Conservation (phyloP, 2,888 invertebrate species). For the Sarcophaga variegata region DNA sequence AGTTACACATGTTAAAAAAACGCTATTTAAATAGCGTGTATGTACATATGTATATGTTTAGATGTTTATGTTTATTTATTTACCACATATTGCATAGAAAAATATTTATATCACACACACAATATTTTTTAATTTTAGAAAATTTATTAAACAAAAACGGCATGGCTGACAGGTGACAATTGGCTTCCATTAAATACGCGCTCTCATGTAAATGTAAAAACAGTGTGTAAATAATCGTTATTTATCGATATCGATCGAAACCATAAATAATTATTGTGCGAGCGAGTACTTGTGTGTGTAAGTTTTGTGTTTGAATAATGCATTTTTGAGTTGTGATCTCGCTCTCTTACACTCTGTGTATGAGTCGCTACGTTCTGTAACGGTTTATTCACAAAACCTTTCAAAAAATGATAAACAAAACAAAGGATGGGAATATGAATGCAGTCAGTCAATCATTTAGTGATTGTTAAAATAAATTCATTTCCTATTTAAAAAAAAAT, state of each 20-base stretch:
- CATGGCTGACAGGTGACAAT: not conserved
- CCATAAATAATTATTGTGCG: not conserved
- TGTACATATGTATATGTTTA: too few species aligned
- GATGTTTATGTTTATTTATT: too few species aligned
- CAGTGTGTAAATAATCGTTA: not conserved
- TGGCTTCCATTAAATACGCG: too few species aligned
- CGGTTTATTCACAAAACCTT: not conserved
- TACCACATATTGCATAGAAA: too few species aligned
- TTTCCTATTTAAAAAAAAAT: conserved; percentile 41
- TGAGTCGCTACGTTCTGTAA: not conserved
- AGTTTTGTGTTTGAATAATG: not conserved
- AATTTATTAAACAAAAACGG: not conserved
- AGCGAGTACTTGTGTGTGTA: not conserved
- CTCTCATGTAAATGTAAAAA: too few species aligned
- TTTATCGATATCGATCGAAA: conserved; percentile 1
- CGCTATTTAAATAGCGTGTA: too few species aligned
- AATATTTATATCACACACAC: too few species aligned
- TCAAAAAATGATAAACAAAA: not conserved
- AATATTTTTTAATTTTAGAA: not conserved
- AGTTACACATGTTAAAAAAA: conserved; percentile 12
- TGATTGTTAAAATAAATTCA: not conserved
- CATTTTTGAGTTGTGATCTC: not conserved
- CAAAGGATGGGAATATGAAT: conserved; percentile 42
- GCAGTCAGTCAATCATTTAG: not conserved
- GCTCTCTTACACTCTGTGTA: too few species aligned